Conservation (phyloP, 2,113 vertebrate species). For the Larimichthys crocea region DNA sequence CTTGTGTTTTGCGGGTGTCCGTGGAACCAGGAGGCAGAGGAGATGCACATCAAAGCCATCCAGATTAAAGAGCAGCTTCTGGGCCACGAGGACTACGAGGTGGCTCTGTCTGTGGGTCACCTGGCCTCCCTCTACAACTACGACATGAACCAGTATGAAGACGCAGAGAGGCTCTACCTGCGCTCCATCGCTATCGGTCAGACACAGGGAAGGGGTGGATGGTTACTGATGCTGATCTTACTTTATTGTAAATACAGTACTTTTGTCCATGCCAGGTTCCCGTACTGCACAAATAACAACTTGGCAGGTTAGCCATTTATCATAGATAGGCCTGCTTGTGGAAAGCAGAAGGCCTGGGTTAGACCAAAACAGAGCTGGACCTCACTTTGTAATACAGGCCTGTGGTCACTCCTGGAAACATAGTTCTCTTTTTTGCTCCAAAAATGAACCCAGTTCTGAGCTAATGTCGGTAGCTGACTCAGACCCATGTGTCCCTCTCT, state of each 20-base stretch:
- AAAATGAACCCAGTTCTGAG: neutral
- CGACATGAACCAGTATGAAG: conserved; percentile 99
- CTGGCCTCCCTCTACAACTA: conserved; percentile 99
- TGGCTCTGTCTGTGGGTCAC: conserved; percentile 97
- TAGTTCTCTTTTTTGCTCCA: neutral
- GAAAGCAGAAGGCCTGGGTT: neutral
- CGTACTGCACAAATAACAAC: neutral
- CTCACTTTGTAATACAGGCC: neutral
- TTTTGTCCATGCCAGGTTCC: neutral
- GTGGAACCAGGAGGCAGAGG: conserved; percentile 93
- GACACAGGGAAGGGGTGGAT: neutral
- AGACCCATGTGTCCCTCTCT: neutral
- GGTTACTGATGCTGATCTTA: neutral
- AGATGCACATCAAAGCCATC: conserved; percentile 99
- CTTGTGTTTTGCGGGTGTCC: neutral
- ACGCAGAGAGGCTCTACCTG: conserved; percentile 97
- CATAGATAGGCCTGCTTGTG: neutral
- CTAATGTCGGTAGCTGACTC: neutral
- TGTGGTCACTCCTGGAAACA: neutral
- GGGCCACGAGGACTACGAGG: conserved; percentile 98
- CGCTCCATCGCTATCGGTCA: conserved; percentile 98
- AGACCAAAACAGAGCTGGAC: no score
- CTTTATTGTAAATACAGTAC: neutral
- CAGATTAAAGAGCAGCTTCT: conserved; percentile 99
- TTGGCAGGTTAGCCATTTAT: neutral